Evolutionary conservation across 2,888 invertebrate genomes (phyloP), one percentile per base, ranked within the genome.

Genomic region (Spodoptera picta): DNA sequence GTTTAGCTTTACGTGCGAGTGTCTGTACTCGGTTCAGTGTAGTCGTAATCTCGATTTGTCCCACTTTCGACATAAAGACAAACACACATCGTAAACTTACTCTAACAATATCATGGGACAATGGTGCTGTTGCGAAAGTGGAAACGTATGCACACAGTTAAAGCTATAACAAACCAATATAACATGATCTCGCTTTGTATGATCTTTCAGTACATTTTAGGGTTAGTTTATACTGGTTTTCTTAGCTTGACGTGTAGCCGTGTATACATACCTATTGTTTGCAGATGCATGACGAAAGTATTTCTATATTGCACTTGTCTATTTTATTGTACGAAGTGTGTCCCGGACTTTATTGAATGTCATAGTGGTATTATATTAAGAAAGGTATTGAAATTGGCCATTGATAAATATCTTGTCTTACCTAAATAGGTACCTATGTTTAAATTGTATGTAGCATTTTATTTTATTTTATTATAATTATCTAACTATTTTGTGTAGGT

Each of bases 51-150:
- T 87, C 81, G 60, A 77, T 84, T 73, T 83, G 90, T 76, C 87
- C 90, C 82, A 89, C 86, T 91, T 92, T 89, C 89, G 74, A 82
- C 87, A 88, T 85, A 78, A 88, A 72, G 87, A 70, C 70, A 73
- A 87, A 87, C 84, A 89, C 86, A 86, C 87, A 80, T 80, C 82
- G 83, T 87, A 83, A 80, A 78, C 80, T 83, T 76, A 77, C 78
- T 75, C 77, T 85, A 79, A 81, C 77, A 68, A 66, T 74, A 69
- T 78, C 71, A 77, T 77, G 77, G 82, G 83, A 85, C 70, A 71
- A 80, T 75, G 82, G 79, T 69, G 72, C 62, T 60, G 81, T 83
- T 86, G 82, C 83, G 80, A 83, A 85, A 85, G 78, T 77, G 61
- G 73, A 65, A 75, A 77, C 74, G 57, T 69, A 43, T 27, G 31